Evolutionary conservation across 1,140 invertebrate genomes (phyloP), one percentile per base, ranked within the genome.

Genomic region (Drosophila ogumai): DNA sequence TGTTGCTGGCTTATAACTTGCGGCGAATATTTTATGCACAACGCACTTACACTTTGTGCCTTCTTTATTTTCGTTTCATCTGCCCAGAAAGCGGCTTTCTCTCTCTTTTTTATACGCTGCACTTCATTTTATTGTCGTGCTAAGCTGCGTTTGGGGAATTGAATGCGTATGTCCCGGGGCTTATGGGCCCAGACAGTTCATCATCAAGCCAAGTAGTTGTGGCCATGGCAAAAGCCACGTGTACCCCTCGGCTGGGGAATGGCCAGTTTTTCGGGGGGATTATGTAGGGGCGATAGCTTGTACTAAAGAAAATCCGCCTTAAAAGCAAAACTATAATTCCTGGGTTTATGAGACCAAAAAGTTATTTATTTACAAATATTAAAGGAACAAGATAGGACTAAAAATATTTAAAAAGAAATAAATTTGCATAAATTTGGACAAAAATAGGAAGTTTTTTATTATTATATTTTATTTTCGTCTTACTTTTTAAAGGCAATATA

Each of bases 131-230:
- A 87, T 87, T 87, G 73, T 88, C 76, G 75, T 55, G 76, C 84
- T 88, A 87, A 87, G 84, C 84, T 88, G 72, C 79, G 84, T 78
- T 87, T 78, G 80, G 84, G 84, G 84, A 87, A 88, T 88, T 88
- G 79, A 87, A 87, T 88, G 84, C 85, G 72, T 79, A 84, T 87
- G 77, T 88, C 85, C 84, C 28, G 54, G 80, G 82, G 80, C 84
- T 81, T 43, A 76, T 44, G 43, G 46, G 44, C 47, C 50, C 75
- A 54, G 80, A 67, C 84, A 87, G 84, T 87, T 84, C 84, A 87
- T 87, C 84, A 88, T 88, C 76, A 84, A 88, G 79, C 82, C 75
- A 74, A 82, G 84, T 81, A 77, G 74, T 69, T 54, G 64, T 58
- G 52, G 36, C n/a, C 25, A 56, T 17, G 65, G 10, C 41, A 25